Evolutionary conservation across 2,888 invertebrate genomes (phyloP).

Genomic region (Asteroscopus sphinx): DNA sequence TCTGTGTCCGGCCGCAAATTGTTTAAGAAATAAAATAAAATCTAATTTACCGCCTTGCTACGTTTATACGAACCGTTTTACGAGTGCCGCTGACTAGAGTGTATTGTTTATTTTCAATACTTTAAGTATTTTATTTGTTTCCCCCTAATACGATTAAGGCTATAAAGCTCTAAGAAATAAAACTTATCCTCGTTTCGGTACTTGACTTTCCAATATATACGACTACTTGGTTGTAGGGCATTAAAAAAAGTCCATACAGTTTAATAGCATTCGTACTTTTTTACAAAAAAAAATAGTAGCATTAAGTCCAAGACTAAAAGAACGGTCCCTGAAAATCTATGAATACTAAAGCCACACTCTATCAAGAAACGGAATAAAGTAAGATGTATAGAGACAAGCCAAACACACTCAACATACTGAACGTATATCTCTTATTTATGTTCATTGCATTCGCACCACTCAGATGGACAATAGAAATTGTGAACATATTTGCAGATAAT

Average conservation of each 20-base stretch:
- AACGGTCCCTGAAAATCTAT: constrained; percentile 41
- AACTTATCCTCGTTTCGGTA: constrained; percentile 58
- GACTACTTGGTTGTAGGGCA: constrained; percentile 1
- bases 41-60: constrained; percentile 87
- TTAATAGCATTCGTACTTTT: neutral
- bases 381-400: constrained; percentile 67
- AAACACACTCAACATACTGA: constrained; percentile 62
- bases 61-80: constrained; percentile 86
- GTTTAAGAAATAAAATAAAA: constrained; percentile 89
- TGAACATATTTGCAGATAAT: constrained; percentile 89
- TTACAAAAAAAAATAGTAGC: neutral
- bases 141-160: constrained; percentile 69
- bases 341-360: constrained; percentile 52
- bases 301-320: constrained; percentile 12
- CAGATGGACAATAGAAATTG: constrained; percentile 87
- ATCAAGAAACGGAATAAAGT: constrained; percentile 58
- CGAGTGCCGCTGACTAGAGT: constrained; percentile 79
- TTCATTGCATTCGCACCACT: constrained; percentile 82
- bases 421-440: constrained; percentile 83
- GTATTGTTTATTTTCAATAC: constrained; percentile 82
- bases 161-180: constrained; percentile 64
- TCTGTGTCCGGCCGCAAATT: constrained; percentile 86
- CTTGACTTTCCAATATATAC: constrained; percentile 30
- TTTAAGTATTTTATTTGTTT: constrained; percentile 74
- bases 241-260: constrained; percentile 3